phyloP scores from a whole-genome alignment of 2,113 vertebrate species.

The Leucosticte australis region DNA sequence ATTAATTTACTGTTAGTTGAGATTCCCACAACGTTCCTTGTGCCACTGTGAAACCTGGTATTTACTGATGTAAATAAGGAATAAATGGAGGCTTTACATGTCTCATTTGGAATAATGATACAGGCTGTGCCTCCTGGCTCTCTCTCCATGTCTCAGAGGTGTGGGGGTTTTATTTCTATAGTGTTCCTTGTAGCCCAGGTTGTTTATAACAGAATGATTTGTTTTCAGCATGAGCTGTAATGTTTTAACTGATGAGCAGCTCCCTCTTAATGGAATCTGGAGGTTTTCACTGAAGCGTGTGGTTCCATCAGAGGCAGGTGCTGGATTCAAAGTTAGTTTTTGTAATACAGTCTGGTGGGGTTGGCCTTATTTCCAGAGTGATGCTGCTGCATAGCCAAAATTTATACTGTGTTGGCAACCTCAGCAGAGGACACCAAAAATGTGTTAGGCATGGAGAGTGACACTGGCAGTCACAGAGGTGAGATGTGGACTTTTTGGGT shows the following conservation, averaged over 20 bases:
- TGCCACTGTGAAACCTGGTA: background rate
- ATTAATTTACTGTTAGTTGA: slow-evolving; percentile 20
- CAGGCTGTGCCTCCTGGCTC: background rate
- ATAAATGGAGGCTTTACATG: background rate
- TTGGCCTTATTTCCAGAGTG: background rate
- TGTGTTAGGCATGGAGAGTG: accelerated
- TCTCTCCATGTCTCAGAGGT: background rate
- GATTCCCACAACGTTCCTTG: background rate
- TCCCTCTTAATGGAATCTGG: background rate
- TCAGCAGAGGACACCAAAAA: background rate
- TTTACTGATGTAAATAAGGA: slow-evolving; percentile 34
- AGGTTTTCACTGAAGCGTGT: background rate
- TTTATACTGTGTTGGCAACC: background rate
- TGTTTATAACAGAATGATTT: slow-evolving; percentile 14
- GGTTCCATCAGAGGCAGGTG: background rate
- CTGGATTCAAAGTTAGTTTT: background rate
- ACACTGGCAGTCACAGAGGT: accelerated
- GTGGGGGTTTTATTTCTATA: background rate
- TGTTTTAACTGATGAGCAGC: background rate
- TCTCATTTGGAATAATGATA: slow-evolving; percentile 25
- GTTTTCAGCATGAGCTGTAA: background rate
- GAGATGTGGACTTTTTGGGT: background rate
- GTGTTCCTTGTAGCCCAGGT: background rate
- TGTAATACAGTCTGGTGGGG: background rate
- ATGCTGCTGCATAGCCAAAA: background rate